Evolutionary conservation across 1,140 invertebrate species (phyloP), one percentile per base, ranked within the genome.

Genomic region (Vanessa atalanta): DNA sequence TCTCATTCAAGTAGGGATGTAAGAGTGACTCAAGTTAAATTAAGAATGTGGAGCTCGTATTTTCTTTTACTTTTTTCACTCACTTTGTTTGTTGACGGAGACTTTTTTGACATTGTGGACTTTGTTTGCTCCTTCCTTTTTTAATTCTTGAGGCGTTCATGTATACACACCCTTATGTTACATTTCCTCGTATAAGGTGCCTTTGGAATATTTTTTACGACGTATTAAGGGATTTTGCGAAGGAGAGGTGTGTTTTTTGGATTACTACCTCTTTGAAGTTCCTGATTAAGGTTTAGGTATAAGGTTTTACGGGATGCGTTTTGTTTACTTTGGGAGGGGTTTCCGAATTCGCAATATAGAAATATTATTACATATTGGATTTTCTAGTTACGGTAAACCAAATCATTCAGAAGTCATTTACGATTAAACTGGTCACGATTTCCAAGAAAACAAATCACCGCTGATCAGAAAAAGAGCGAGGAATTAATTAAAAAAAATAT

Each of bases 11-110:
- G 83, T 84, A 85, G 88, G 85, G 87, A 88, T 85, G 88, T 89
- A 88, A 90, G 83, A 91, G 88, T 88, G 88, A 90, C 86, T 92
- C 89, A 92, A 92, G 90, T 92, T 92, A 92, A 91, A 92, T 92
- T 92, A 92, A 92, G 90, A 92, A 92, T 92, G 89, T 92, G 89
- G 85, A 91, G 85, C 85, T 90, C 84, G 86, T 89, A 80, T 80
- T 86, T 88, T 83, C 80, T 84, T 85, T 85, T 84, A 83, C 76
- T 80, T 85, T 88, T 87, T 88, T 82, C 79, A 79, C 79, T 85
- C 82, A 88, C 87, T 90, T 89, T 88, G 89, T 89, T 89, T 92
- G 89, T 92, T 87, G 88, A 89, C 82, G 82, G 81, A 81, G 88
- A 90, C 85, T 91, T 92, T 89, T 86, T 86, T 90, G 89, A 92